Evolutionary conservation across 92 coral and sea anemone genomes (phyloP).

Genomic region (Siderastrea siderea): DNA sequence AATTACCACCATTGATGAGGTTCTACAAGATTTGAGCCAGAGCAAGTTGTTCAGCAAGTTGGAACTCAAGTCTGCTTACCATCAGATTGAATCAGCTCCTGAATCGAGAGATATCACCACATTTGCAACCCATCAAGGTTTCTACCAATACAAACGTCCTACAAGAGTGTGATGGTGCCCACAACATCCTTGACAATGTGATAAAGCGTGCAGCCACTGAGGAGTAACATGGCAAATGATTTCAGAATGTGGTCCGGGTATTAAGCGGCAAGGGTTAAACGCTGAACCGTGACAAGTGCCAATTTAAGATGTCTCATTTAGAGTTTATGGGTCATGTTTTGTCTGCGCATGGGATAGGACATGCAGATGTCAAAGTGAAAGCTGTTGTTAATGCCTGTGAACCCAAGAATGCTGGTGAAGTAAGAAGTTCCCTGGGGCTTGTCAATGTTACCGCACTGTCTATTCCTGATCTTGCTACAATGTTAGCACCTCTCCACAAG

Average conservation of each 20-base stretch:
- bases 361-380: constrained; percentile 1
- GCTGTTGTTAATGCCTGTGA: constrained; percentile 16
- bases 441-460: constrained; percentile 51
- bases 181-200: constrained; percentile 51
- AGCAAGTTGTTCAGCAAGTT: constrained; percentile 51
- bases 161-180: constrained; percentile 60
- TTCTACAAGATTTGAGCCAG: constrained; percentile 46
- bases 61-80: constrained; percentile 52
- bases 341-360: constrained; percentile 9
- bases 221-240: constrained; percentile 61
- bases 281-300: constrained; percentile 59
- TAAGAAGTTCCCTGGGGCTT: constrained; percentile 72
- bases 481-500: constrained; percentile 46
- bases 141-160: constrained; percentile 66
- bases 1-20: constrained; percentile 55
- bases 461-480: constrained; percentile 27
- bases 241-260: constrained; percentile 50
- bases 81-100: constrained; percentile 43
- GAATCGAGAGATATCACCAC: constrained; percentile 64
- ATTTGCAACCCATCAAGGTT: constrained; percentile 52
- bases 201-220: constrained; percentile 53
- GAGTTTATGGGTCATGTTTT: constrained; percentile 42
- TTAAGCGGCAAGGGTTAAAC: constrained; percentile 54
- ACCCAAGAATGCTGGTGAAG: constrained; percentile 53
- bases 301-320: constrained; percentile 40